A percentile compares a stretch with the other conserved stretches of the same genome.
Evolutionary conservation across 1,140 invertebrate genomes (phyloP).

Genomic region (Micrasema minimum): DNA sequence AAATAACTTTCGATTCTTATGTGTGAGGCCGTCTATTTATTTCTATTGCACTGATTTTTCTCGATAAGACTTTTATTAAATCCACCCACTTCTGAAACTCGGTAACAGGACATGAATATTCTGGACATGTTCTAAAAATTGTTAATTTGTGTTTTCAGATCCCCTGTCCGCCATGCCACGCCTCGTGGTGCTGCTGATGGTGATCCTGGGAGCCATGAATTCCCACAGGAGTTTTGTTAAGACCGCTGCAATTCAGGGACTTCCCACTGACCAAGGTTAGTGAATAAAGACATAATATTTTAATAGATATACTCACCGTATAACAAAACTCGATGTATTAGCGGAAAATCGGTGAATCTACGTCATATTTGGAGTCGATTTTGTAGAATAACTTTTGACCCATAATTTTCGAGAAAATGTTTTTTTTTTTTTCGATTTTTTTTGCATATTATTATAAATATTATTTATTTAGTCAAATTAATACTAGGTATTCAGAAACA

Average conservation of each 20-base stretch:
- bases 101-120: too few relatives aligned
- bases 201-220: conserved; percentile 38
- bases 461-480: not conserved
- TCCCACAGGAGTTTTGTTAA: conserved; percentile 47
- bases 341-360: too few relatives aligned
- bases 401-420: not conserved
- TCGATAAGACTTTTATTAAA: too few relatives aligned
- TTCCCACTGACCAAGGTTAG: conserved; percentile 42
- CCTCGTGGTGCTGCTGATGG: conserved; percentile 36
- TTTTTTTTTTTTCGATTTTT: not conserved
- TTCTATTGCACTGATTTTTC: too few relatives aligned
- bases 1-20: too few relatives aligned
- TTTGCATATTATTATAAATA: not conserved
- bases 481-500: too few relatives aligned
- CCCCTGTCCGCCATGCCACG: conserved; percentile 32
- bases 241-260: conserved; percentile 40
- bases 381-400: too few relatives aligned
- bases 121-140: too few relatives aligned
- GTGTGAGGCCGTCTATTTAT: too few relatives aligned
- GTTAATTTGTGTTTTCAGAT: conserved; percentile 10
- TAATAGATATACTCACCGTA: not conserved
- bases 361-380: too few relatives aligned
- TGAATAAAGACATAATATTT: not conserved
- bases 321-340: too few relatives aligned
- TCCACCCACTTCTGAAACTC: too few relatives aligned